Percentiles rank a stretch among this genome's conserved stretches.
phyloP scores from a whole-genome alignment of 2,113 vertebrate genomes.

The Crocuta crocuta region DNA sequence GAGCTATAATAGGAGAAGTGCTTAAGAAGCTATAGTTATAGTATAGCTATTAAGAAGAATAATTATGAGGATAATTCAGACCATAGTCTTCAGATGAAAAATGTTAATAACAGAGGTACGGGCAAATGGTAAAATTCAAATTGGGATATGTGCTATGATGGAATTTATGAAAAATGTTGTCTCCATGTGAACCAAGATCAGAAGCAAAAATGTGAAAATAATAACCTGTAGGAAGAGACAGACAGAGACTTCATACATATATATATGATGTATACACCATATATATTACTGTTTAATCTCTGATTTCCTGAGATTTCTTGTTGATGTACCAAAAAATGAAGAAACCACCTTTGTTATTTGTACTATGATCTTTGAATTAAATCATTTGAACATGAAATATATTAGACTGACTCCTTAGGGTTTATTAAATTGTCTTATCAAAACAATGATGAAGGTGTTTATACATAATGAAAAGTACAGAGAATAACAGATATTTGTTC shows the following conservation, averaged over 20 bases:
- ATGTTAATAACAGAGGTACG: background rate
- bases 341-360: conserved; percentile 63
- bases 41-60: background rate
- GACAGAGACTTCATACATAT: background rate
- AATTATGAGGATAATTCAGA: background rate
- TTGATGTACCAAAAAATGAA: conserved; percentile 60
- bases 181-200: background rate
- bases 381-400: conserved; percentile 60
- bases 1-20: background rate
- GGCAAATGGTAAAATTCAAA: background rate
- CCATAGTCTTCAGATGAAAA: background rate
- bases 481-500: background rate
- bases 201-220: background rate
- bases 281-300: background rate
- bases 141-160: background rate
- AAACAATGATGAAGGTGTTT: conserved; percentile 46
- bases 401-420: conserved; percentile 75
- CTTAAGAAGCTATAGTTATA: background rate
- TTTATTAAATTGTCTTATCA: conserved; percentile 84
- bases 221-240: background rate
- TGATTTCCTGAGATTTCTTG: conserved; percentile 82
- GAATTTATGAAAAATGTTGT: background rate
- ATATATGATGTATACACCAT: background rate
- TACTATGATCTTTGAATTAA: conserved; percentile 77
- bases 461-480: background rate